Evolutionary conservation across 2,888 invertebrate species (phyloP), one percentile per base, ranked within the genome.

Genomic region (Priocnemis perturbator): DNA sequence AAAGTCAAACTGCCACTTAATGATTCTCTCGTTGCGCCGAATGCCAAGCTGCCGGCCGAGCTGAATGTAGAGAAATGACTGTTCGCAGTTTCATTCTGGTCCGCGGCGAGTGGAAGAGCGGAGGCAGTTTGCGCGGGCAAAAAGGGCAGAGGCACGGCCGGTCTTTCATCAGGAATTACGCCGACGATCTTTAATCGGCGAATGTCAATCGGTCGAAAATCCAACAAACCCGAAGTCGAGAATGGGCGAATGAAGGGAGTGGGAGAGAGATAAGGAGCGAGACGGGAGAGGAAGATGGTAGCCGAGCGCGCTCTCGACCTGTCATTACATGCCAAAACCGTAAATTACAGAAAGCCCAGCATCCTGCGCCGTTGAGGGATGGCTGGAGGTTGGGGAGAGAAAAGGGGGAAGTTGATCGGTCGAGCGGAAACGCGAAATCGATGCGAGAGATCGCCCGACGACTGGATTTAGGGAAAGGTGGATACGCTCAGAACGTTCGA

Each of bases 271-370:
- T n/a, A 23, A 23, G 9, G 23, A 58, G 44, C 11, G 26, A 15
- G 30, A 26, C 0, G 48, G n/a, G 20, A 4, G 19, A 60, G 11
- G 60, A 70, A 68, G 79, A 76, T 78, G 74, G 78, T 78, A 79
- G 78, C 74, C 64, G 23, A 21, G 21, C 26, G 21, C 64, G 57
- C 19, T 50, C 50, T 78, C 78, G 78, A 76, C 76, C 80, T 73
- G 79, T 79, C 79, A 79, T 79, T 79, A 79, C 74, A 74, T 72
- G 77, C 69, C 72, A 77, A 79, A 79, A 79, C 73, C 79, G 76
- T 79, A 76, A 79, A 79, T 79, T 79, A 79, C 68, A 53, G 72
- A 67, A 72, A 47, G 23, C 23, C 53, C 23, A 20, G 15, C 67
- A 64, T 69, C 67, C 65, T 65, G 64, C 53, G 15, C 37, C 37